Conservation (phyloP, 2,888 invertebrate genomes). For the Ferdinandea cuprea region DNA sequence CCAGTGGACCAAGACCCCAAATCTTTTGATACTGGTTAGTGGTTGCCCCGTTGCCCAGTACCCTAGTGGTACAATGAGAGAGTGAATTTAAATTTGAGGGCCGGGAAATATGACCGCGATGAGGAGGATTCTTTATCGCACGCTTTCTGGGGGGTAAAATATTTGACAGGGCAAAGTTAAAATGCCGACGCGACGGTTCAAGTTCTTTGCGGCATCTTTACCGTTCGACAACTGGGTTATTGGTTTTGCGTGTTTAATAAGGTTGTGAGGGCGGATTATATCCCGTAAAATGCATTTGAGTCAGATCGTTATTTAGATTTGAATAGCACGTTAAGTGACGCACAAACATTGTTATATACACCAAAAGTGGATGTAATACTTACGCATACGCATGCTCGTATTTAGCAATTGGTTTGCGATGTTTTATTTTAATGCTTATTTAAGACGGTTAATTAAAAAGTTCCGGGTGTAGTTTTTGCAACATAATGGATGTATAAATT, state of each 20-base stretch:
- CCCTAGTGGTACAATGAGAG: slow-evolving; percentile 55
- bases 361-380: background rate
- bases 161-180: slow-evolving; percentile 57
- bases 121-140: slow-evolving; percentile 51
- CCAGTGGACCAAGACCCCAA: slow-evolving; percentile 35
- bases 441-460: too few relatives aligned
- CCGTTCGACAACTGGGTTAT: slow-evolving; percentile 70
- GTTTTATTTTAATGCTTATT: too few relatives aligned
- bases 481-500: too few relatives aligned
- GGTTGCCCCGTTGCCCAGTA: slow-evolving; percentile 67
- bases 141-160: slow-evolving; percentile 54
- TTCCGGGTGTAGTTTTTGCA: too few relatives aligned
- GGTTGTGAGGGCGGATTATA: slow-evolving; percentile 49
- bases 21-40: slow-evolving; percentile 34
- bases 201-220: slow-evolving; percentile 58
- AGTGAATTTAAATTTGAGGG: slow-evolving; percentile 67
- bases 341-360: slow-evolving; percentile 41
- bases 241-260: slow-evolving; percentile 66
- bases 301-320: slow-evolving; percentile 53
- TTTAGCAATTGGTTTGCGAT: too few relatives aligned
- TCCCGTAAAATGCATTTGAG: slow-evolving; percentile 39
- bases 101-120: slow-evolving; percentile 12
- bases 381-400: too few relatives aligned
- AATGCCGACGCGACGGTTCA: slow-evolving; percentile 55
- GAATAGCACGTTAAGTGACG: slow-evolving; percentile 62